phyloP scores from a whole-genome alignment of 2,888 invertebrate genomes.

The Melitaea athalia region DNA sequence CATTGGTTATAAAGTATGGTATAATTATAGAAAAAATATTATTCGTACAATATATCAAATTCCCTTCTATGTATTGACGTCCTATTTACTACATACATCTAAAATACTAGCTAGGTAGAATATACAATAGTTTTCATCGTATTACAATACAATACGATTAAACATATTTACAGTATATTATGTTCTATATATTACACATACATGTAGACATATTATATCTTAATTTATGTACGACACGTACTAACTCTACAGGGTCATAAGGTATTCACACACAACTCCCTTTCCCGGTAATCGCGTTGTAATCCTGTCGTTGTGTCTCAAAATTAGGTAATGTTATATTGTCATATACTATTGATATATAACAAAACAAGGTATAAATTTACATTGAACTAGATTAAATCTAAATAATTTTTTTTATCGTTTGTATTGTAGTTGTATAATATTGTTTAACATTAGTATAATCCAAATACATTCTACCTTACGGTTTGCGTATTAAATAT shows the following conservation, averaged over 20 bases:
- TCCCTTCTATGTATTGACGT: too few relatives aligned
- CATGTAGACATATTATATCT: not conserved
- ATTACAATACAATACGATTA: not conserved
- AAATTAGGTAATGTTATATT: not conserved
- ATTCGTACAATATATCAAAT: too few relatives aligned
- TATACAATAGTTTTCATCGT: not conserved
- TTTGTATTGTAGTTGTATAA: too few relatives aligned
- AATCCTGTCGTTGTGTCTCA: not conserved
- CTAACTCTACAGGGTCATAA: conserved; percentile 13
- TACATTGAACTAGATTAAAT: too few relatives aligned
- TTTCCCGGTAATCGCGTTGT: conserved; percentile 5
- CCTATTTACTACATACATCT: too few relatives aligned
- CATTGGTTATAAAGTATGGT: too few relatives aligned
- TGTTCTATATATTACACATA: not conserved
- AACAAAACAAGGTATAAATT: too few relatives aligned
- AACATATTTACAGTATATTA: not conserved
- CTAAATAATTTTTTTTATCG: too few relatives aligned
- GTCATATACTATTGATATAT: not conserved
- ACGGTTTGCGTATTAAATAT: too few relatives aligned
- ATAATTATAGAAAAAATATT: too few relatives aligned
- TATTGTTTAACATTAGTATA: too few relatives aligned
- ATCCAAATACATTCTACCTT: too few relatives aligned
- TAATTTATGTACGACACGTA: conserved; percentile 1
- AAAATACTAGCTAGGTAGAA: not conserved
- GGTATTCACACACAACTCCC: conserved; percentile 10